A percentile compares a stretch with the other conserved stretches of the same genome.
These are phyloP conservation scores for Triplophysa yarkandensis DNA, from an alignment of 2,797 vertebrate genomes.

Conservation along the genomic window DNA sequence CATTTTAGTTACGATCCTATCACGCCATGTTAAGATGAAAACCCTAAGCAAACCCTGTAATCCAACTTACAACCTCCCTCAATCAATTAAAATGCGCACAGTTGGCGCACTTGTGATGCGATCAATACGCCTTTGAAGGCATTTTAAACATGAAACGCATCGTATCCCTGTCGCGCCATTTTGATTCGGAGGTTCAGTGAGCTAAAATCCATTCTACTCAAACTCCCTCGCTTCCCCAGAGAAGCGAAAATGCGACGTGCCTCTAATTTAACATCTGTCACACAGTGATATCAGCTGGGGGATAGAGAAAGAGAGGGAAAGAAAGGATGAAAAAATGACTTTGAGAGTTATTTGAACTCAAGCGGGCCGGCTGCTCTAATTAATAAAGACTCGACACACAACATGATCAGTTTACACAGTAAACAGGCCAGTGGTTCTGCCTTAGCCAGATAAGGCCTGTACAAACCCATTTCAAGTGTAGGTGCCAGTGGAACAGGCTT, in stretches of 20 bases:
- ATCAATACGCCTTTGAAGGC: conserved; percentile 49
- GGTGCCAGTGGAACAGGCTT: conserved; percentile 51
- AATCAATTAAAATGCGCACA: conserved; percentile 42
- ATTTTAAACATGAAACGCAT: conserved; percentile 40
- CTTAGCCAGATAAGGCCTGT: conserved; percentile 63
- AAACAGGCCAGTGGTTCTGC: conserved; percentile 61
- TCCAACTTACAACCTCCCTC: conserved; percentile 23
- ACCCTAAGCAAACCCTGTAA: conserved; percentile 22
- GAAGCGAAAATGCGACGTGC: conserved; percentile 52
- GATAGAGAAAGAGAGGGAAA: conserved; percentile 6
- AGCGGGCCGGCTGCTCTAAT: conserved; percentile 61
- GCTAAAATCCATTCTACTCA: conserved; percentile 53
- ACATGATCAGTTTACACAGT: conserved; percentile 63
- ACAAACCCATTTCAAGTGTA: conserved; percentile 63
- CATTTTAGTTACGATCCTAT: not conserved
- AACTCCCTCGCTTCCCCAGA: conserved; percentile 42
- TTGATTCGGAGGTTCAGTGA: conserved; percentile 49
- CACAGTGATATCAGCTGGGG: conserved; percentile 50
- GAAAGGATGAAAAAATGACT: conserved; percentile 47
- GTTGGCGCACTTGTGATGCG: conserved; percentile 40
- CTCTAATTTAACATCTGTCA: conserved; percentile 64
- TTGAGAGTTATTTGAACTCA: conserved; percentile 62
- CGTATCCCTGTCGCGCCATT: conserved; percentile 41
- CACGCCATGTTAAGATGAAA: not conserved
- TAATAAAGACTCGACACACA: conserved; percentile 58